Conservation (phyloP, 1,140 invertebrate genomes). For the Caenorhabditis briggsae region DNA sequence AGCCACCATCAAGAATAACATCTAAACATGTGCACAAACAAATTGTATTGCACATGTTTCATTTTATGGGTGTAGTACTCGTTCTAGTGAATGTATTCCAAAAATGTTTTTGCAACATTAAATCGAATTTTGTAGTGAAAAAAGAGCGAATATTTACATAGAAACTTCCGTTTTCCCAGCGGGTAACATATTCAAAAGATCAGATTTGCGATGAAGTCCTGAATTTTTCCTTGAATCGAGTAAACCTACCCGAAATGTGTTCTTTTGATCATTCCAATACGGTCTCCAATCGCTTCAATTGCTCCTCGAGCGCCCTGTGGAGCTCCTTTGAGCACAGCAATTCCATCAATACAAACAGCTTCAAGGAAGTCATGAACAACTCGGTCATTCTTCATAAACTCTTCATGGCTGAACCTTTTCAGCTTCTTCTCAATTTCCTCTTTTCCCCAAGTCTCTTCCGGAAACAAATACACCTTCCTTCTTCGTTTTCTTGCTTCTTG, state of each 20-base stretch:
- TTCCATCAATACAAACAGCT: conserved; percentile 73
- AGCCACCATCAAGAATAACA: no score
- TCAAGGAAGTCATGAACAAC: conserved; percentile 74
- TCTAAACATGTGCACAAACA: no score
- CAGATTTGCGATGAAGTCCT: no score
- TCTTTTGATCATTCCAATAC: conserved; percentile 74
- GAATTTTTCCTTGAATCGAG: no score
- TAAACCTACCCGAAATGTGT: conserved; percentile 74
- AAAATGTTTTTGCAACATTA: no score
- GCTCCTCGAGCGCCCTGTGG: conserved; percentile 61
- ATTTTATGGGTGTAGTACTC: no score
- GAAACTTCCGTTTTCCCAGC: no score
- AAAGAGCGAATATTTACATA: no score
- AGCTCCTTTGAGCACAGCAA: conserved; percentile 69
- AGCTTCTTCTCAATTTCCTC: conserved; percentile 68
- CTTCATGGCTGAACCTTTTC: conserved; percentile 67
- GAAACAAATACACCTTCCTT: conserved; percentile 68
- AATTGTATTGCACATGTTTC: no score
- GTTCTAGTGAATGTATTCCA: no score
- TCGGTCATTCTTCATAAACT: conserved; percentile 70
- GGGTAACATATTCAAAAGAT: no score
- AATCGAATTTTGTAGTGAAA: no score
- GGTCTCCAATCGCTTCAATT: conserved; percentile 69
- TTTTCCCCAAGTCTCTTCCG: conserved; percentile 67
- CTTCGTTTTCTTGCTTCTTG: conserved; percentile 59